phyloP scores from a whole-genome alignment of 2,113 vertebrate species.

The Phaethon lepturus region DNA sequence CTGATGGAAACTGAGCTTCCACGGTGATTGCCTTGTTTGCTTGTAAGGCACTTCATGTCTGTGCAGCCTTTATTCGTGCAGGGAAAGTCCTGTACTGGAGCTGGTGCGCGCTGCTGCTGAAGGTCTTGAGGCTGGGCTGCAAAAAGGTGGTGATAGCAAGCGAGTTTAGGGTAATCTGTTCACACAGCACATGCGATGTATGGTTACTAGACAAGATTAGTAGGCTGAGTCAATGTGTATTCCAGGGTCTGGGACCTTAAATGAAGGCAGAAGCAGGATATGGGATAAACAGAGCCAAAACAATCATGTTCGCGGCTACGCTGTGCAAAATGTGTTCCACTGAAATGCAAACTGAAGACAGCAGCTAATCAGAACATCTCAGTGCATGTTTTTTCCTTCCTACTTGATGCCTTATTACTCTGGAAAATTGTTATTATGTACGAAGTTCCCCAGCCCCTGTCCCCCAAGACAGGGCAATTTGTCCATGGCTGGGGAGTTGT shows the following conservation, averaged over 20 bases:
- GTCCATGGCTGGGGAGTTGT: background rate
- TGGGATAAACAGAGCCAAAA: background rate
- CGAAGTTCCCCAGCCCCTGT: background rate
- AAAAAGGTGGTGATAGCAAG: background rate
- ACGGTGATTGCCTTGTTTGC: background rate
- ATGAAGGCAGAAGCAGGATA: background rate
- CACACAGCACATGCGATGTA: rapidly evolving
- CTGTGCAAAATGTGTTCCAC: background rate
- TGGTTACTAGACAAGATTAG: background rate
- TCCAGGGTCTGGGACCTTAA: background rate
- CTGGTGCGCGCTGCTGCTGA: background rate
- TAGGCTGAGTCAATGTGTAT: background rate
- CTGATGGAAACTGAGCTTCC: background rate
- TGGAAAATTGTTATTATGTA: background rate
- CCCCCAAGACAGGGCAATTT: background rate
- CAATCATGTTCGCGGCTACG: background rate
- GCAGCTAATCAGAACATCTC: background rate
- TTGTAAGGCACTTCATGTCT: background rate
- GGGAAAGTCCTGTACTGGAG: background rate
- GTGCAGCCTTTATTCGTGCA: background rate
- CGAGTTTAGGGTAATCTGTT: background rate
- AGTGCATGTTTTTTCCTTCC: background rate
- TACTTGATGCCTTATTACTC: background rate
- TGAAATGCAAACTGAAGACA: background rate
- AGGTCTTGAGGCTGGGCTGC: background rate